Conservation (phyloP, 2,888 invertebrate genomes). For the Epiblema foenella region DNA sequence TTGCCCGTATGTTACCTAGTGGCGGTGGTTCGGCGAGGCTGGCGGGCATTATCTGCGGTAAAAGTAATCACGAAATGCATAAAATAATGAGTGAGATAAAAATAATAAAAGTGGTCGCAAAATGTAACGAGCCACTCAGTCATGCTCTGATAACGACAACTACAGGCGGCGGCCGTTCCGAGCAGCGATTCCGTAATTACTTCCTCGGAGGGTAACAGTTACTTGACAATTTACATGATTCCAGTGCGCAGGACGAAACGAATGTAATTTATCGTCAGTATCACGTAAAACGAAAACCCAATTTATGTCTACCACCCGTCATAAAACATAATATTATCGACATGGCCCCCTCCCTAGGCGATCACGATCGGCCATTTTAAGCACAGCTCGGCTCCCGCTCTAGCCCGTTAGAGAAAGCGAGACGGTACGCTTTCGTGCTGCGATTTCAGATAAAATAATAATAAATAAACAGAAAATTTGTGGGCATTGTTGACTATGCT, state of each 20-base stretch:
- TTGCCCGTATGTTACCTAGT: slow-evolving; percentile 34
- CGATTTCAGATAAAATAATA: slow-evolving; percentile 65
- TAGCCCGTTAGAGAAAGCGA: slow-evolving; percentile 55
- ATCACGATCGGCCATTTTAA: slow-evolving; percentile 83
- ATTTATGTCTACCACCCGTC: slow-evolving; percentile 76
- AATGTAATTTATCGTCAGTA: slow-evolving; percentile 76
- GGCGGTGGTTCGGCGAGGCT: slow-evolving; percentile 33
- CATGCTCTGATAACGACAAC: slow-evolving; percentile 69
- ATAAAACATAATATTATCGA: slow-evolving; percentile 84
- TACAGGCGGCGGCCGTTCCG: slow-evolving; percentile 50
- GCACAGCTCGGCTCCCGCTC: slow-evolving; percentile 71
- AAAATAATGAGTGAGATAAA: slow-evolving; percentile 63
- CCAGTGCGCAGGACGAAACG: slow-evolving; percentile 49
- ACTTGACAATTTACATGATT: slow-evolving; percentile 52
- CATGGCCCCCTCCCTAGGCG: slow-evolving; percentile 81
- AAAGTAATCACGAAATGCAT: slow-evolving; percentile 53
- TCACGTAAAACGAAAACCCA: slow-evolving; percentile 81
- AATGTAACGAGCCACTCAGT: slow-evolving; percentile 67
- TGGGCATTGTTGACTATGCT: slow-evolving; percentile 2
- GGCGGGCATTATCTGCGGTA: slow-evolving; percentile 47
- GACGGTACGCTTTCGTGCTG: slow-evolving; percentile 73
- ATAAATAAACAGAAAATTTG: slow-evolving; percentile 47
- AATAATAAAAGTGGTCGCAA: slow-evolving; percentile 64
- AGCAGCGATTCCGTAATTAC: slow-evolving; percentile 63
- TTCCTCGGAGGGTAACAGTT: slow-evolving; percentile 59